These are phyloP conservation scores for Nothocercus nigrocapillus DNA, from an alignment of 2,113 vertebrate genomes.

Conservation along the genomic window DNA sequence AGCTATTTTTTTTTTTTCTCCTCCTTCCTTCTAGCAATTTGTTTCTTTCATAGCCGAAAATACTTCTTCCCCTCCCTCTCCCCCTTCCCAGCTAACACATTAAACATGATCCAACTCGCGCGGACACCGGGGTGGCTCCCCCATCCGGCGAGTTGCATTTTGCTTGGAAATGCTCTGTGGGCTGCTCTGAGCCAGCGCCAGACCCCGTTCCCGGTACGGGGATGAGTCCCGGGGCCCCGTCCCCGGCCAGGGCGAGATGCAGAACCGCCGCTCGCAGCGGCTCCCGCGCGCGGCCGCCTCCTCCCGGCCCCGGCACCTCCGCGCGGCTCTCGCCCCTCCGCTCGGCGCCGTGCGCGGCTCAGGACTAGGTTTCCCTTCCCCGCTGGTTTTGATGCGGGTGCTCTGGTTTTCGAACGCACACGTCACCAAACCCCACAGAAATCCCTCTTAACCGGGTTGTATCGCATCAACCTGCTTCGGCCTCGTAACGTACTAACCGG, in stretches of 20 bases:
- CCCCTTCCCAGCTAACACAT: constrained; percentile 48
- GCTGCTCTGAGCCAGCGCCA: neutral
- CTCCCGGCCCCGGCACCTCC: neutral
- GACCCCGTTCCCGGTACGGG: neutral
- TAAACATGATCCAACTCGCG: neutral
- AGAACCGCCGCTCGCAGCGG: neutral
- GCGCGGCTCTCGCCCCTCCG: neutral
- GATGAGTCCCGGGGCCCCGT: neutral
- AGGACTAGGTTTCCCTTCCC: neutral
- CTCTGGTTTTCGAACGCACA: neutral
- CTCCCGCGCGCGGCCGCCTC: neutral
- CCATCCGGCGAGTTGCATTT: neutral
- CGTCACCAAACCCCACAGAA: neutral
- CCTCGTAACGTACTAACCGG: constrained; percentile 38
- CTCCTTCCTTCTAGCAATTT: constrained; percentile 5
- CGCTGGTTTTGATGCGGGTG: neutral
- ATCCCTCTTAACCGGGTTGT: neutral
- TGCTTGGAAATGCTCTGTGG: neutral
- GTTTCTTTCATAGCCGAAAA: constrained; percentile 42
- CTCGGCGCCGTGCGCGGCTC: neutral
- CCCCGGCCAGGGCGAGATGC: neutral
- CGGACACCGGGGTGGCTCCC: neutral
- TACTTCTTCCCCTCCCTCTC: neutral
- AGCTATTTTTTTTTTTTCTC: constrained; percentile 6
- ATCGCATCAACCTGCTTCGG: neutral